Evolutionary conservation across 2,797 vertebrate species (phyloP).

Genomic region (Gymnocypris eckloni): DNA sequence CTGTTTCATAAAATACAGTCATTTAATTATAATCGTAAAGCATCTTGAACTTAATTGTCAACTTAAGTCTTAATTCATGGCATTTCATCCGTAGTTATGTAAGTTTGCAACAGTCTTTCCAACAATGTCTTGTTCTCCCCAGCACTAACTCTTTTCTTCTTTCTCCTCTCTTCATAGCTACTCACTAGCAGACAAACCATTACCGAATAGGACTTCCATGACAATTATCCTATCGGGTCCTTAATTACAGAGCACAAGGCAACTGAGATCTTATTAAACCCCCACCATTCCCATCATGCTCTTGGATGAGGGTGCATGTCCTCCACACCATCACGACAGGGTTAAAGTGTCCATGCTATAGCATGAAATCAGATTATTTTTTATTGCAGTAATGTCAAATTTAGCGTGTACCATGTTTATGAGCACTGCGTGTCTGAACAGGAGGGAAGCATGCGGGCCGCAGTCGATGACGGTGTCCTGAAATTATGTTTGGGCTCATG

Average conservation of each 20-base stretch:
- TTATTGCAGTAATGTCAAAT: not conserved
- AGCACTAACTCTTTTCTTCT: not conserved
- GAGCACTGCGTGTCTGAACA: not conserved
- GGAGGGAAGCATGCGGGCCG: not conserved
- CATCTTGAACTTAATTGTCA: not conserved
- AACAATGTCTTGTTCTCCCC: not conserved
- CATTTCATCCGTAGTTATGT: not conserved
- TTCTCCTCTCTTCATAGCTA: constrained; percentile 3
- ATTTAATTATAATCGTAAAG: too few relatives aligned
- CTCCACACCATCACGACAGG: not conserved
- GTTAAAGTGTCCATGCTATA: not conserved
- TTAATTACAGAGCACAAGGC: constrained; percentile 33
- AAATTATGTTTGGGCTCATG: not conserved
- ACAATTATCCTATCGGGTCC: constrained; percentile 29
- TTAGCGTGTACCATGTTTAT: not conserved
- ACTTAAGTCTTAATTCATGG: not conserved
- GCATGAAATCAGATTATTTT: not conserved
- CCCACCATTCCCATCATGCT: not conserved
- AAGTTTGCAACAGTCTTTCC: not conserved
- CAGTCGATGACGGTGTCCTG: not conserved
- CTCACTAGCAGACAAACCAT: constrained; percentile 28
- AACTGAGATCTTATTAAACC: not conserved
- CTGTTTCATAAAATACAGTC: not conserved
- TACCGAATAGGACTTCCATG: constrained; percentile 16
- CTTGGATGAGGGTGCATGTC: not conserved